A percentile compares a stretch with the other conserved stretches of the same genome.
Conservation (phyloP, 2,113 vertebrate species). For the Chunga burmeisteri region DNA sequence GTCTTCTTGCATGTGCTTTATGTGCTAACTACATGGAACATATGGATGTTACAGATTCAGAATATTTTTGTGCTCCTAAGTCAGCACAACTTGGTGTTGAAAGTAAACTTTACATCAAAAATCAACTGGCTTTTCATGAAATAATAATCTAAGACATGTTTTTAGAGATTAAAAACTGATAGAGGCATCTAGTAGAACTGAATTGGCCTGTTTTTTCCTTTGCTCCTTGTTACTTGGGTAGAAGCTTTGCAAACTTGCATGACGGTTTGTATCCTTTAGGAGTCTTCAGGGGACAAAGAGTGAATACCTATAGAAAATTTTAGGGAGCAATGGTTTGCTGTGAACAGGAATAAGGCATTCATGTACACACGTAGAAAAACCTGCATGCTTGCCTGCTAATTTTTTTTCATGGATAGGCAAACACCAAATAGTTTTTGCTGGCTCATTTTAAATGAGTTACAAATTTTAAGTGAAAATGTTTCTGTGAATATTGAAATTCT, state of each 20-base stretch:
- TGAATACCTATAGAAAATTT: neutral
- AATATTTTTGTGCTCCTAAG: neutral
- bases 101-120: neutral
- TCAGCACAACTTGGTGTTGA: neutral
- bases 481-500: neutral
- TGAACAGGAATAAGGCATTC: neutral
- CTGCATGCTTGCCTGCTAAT: neutral
- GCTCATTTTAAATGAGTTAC: neutral
- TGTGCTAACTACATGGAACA: neutral
- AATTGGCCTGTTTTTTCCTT: neutral
- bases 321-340: neutral
- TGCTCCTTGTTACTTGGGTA: neutral
- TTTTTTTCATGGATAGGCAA: neutral
- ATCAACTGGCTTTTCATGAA: neutral
- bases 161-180: neutral
- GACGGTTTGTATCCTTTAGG: neutral
- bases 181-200: neutral
- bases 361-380: neutral
- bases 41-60: fast-evolving
- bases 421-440: neutral
- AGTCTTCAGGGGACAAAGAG: neutral
- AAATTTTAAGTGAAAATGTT: neutral
- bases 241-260: neutral
- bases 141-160: neutral
- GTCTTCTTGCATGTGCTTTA: neutral